Percentiles rank a stretch among this genome's conserved stretches.
phyloP scores from a whole-genome alignment of 2,888 invertebrate genomes.

The Orthosia gracilis region DNA sequence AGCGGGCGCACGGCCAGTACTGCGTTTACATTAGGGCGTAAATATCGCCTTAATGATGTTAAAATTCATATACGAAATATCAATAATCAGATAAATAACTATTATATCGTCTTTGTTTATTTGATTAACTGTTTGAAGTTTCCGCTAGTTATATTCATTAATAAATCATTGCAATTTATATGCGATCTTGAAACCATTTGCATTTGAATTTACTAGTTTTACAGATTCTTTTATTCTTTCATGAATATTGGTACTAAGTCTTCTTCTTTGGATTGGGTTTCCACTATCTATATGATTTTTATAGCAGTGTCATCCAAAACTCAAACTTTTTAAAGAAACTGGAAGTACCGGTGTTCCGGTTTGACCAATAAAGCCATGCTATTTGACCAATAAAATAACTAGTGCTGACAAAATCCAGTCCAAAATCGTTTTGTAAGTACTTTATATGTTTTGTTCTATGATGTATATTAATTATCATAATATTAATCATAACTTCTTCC shows the following conservation, averaged over 20 bases:
- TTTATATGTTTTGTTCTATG: too few relatives aligned
- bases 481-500: background rate
- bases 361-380: background rate
- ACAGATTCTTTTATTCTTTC: background rate
- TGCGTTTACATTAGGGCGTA: too few relatives aligned
- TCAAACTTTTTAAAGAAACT: background rate
- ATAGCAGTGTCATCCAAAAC: background rate
- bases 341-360: background rate
- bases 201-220: background rate
- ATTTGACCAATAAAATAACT: background rate
- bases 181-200: conserved; percentile 17
- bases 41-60: too few relatives aligned
- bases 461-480: too few relatives aligned
- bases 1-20: too few relatives aligned
- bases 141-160: conserved; percentile 22
- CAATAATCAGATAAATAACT: background rate
- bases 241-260: background rate
- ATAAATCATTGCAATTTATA: conserved; percentile 13
- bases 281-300: background rate
- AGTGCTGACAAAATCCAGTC: background rate
- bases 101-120: conserved; percentile 14
- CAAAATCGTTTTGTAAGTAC: background rate
- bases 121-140: conserved; percentile 30
- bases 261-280: background rate
- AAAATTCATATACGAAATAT: background rate